phyloP scores from a whole-genome alignment of 2,888 invertebrate genomes.

The Ashinkailepas kermadecensis region DNA sequence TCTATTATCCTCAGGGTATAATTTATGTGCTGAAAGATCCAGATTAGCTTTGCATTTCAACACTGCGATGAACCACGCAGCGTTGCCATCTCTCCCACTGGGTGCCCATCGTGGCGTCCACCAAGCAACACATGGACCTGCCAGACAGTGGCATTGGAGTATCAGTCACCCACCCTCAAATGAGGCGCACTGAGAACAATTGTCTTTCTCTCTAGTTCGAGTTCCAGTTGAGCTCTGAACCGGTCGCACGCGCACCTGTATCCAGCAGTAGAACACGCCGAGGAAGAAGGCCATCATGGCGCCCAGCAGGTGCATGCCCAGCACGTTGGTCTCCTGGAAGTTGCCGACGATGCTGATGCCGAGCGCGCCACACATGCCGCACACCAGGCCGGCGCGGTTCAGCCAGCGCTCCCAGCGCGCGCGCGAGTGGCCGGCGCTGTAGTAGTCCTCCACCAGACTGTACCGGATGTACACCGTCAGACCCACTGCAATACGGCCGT shows the following conservation, averaged over 20 bases:
- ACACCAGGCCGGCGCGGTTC: slow-evolving; percentile 22
- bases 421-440: slow-evolving; percentile 24
- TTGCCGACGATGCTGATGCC: slow-evolving; percentile 30
- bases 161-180: no score
- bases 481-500: slow-evolving; percentile 37
- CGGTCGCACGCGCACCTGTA: slow-evolving; percentile 2
- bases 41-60: no score
- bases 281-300: slow-evolving; percentile 27
- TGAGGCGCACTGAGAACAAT: no score
- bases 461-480: slow-evolving; percentile 44
- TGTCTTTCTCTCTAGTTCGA: no score
- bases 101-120: no score
- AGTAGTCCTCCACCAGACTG: slow-evolving; percentile 42
- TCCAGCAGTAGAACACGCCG: slow-evolving; percentile 25
- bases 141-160: no score
- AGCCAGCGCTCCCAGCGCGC: neutral
- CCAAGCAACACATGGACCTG: no score
- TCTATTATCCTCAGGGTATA: no score
- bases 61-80: no score
- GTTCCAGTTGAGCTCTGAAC: no score
- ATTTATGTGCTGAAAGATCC: no score
- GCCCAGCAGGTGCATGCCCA: slow-evolving; percentile 25
- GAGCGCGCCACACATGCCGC: slow-evolving; percentile 27
- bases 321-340: slow-evolving; percentile 27
- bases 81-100: no score